Percentiles rank a stretch among this genome's conserved stretches.
Evolutionary conservation across 1,140 invertebrate species (phyloP).

Genomic region (Adelges cooleyi): DNA sequence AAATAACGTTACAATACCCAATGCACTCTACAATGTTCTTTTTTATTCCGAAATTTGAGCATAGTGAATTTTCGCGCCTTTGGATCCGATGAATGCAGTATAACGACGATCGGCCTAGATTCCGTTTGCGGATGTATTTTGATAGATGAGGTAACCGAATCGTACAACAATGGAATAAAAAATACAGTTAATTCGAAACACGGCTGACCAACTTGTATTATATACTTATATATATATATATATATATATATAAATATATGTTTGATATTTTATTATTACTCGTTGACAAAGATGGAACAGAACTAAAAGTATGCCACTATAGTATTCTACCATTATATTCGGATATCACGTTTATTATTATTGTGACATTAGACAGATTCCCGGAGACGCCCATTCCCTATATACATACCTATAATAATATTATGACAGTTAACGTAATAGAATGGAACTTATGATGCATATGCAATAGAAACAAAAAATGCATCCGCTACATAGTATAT

Average conservation of each 20-base stretch:
- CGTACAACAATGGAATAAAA: not conserved
- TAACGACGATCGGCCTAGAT: not conserved
- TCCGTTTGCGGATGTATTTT: not conserved
- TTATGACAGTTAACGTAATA: too few relatives aligned
- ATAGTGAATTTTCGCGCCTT: not conserved
- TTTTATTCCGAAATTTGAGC: conserved; percentile 20
- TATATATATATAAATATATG: too few relatives aligned
- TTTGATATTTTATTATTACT: not conserved
- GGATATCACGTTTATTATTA: not conserved
- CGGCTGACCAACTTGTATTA: not conserved
- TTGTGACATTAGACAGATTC: conserved; percentile 3
- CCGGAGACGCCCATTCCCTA: not conserved
- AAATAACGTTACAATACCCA: too few relatives aligned
- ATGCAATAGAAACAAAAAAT: too few relatives aligned
- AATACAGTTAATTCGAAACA: conserved; percentile 9
- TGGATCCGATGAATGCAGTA: not conserved
- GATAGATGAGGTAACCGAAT: not conserved
- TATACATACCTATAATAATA: too few relatives aligned
- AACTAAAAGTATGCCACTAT: not conserved
- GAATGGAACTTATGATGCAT: too few relatives aligned
- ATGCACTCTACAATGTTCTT: conserved; percentile 40
- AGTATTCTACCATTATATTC: not conserved
- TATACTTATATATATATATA: too few relatives aligned
- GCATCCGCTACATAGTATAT: too few relatives aligned
- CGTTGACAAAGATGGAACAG: not conserved